These are phyloP conservation scores for Dicentrarchus labrax DNA, from an alignment of 2,113 vertebrate genomes.

Conservation along the genomic window DNA sequence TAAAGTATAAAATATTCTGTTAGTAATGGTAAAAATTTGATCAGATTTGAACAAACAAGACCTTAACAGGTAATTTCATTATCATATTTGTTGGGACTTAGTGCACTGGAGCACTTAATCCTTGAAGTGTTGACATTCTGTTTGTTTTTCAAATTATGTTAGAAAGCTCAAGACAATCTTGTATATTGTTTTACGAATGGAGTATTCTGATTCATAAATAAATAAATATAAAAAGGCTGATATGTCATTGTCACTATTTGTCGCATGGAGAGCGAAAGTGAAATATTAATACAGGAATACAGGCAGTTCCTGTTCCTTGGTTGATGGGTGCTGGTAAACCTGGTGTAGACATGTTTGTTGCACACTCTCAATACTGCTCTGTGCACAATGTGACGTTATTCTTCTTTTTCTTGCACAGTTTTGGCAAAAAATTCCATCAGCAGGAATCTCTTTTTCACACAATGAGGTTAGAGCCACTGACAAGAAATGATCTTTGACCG, in stretches of 20 bases:
- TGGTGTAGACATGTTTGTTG: constrained; percentile 3
- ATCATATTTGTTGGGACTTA: neutral
- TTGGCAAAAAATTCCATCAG: neutral
- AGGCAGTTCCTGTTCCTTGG: neutral
- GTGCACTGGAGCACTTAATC: neutral
- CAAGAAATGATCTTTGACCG: neutral
- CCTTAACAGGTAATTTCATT: neutral
- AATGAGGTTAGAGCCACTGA: neutral
- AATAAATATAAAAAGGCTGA: neutral
- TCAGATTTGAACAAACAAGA: neutral
- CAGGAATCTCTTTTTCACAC: constrained; percentile 20
- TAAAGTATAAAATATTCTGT: neutral
- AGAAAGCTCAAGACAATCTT: neutral
- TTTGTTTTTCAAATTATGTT: neutral
- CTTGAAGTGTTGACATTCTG: neutral
- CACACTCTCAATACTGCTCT: neutral
- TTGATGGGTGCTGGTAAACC: neutral
- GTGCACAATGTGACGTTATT: neutral
- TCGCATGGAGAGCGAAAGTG: neutral
- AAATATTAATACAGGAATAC: neutral
- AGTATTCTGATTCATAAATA: neutral
- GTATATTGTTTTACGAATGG: neutral
- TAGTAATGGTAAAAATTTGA: neutral
- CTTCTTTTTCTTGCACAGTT: constrained; percentile 1
- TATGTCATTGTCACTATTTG: neutral